Base-by-base conservation (phyloP, 2,888 invertebrate genomes). In the Cephalotes varians region DNA sequence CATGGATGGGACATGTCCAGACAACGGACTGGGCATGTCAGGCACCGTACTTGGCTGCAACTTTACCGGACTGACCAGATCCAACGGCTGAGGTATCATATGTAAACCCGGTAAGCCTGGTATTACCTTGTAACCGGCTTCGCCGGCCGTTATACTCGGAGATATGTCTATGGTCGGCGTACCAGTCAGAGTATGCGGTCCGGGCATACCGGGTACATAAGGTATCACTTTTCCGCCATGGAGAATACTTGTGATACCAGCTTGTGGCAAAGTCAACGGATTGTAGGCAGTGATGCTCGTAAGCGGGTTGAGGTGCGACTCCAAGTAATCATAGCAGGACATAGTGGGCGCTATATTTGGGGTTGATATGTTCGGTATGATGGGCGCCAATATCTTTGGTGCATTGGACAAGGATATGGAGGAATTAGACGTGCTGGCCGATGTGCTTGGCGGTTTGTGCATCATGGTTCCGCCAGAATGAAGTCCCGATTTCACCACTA, bases 121-220 rank as follows among this genome's bases (percentile, higher is more conserved):
- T 73, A 94, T 93, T 54, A 93, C 92, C 71, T 93, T 94, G 89
- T 92, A 93, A 9, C 87, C 90, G n/a, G 90, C 74, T 18, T 91
- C 90, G 15, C 89, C 89, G 21, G 87, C 81, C 37, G 90, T 82
- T 56, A 92, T 81, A 73, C 87, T 91, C 44, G 92, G 84, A n/a
- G 93, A 93, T 92, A 94, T 92, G 91, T 93, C 93, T 86, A 92
- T 90, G 25, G 90, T 74, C 21, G 91, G 95, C 60, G 95, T 94
- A 18, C 91, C 89, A 10, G 93, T 86, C 37, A 97, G 94, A 47
- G 96, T 96, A 88, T 96, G 96, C 3, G 98, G 98, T 12, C 98
- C 98, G 0, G 98, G 98, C 94, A 98, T 98, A 18, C 98, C 98
- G 7, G 98, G 98, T 15, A 98, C 98, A 93, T 97, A 97, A 0